Conservation (phyloP, 2,113 vertebrate species). For the Phalacrocorax aristotelis region DNA sequence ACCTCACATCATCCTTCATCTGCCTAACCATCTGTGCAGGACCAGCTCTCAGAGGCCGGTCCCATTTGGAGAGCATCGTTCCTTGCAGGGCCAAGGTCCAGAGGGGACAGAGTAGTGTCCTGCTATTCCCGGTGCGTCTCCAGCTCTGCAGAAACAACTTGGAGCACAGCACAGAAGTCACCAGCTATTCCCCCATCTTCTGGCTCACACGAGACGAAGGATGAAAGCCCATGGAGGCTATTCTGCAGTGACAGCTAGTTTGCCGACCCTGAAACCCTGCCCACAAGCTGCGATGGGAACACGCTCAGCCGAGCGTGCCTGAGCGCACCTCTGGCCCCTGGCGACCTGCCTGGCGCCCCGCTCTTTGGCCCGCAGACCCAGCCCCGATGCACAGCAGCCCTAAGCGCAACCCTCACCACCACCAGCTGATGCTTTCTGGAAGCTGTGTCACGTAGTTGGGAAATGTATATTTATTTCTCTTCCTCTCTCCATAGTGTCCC, state of each 20-base stretch:
- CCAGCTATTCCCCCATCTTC: background rate
- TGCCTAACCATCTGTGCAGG: background rate
- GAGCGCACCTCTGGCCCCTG: too few species aligned
- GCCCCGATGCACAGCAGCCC: fast-evolving
- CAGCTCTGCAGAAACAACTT: background rate
- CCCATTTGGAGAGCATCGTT: fast-evolving
- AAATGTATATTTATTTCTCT: constrained; percentile 51
- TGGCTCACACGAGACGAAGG: background rate
- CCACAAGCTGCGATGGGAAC: background rate
- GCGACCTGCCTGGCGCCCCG: background rate
- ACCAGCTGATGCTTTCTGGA: constrained; percentile 20
- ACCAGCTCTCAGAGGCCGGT: background rate
- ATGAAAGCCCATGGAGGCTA: background rate
- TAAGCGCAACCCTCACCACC: background rate
- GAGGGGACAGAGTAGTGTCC: background rate
- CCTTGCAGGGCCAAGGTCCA: background rate
- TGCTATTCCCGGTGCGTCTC: background rate
- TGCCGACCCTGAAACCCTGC: background rate
- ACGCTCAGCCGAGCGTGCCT: background rate
- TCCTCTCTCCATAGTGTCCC: background rate
- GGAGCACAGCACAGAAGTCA: background rate
- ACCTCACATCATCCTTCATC: fast-evolving
- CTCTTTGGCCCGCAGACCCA: too few species aligned
- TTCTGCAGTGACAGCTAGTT: too few species aligned
- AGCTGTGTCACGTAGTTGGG: background rate